These are phyloP conservation scores for Chloroceryle aenea DNA, from an alignment of 2,113 vertebrate species.

Conservation along the genomic window DNA sequence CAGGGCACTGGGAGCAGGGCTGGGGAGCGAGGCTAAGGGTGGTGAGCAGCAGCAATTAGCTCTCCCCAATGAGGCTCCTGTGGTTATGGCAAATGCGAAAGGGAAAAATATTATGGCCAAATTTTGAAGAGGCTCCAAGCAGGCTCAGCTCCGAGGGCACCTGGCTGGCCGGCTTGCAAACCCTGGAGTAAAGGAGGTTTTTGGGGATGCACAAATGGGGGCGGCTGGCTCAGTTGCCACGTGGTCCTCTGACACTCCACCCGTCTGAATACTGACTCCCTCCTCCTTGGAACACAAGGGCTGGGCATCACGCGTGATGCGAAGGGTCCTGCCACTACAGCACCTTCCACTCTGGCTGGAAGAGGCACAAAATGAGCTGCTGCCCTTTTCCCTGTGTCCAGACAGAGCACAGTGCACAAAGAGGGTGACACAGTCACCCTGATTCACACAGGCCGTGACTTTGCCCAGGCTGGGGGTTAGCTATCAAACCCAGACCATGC, in stretches of 20 bases:
- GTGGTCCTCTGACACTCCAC: no score
- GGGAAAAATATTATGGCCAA: background rate
- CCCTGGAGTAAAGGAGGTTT: no score
- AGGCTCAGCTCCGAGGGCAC: background rate
- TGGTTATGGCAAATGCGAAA: background rate
- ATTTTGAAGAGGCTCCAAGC: accelerated
- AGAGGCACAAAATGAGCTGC: background rate
- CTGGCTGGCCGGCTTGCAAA: background rate
- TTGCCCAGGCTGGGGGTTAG: no score
- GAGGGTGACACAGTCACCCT: background rate
- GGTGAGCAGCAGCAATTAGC: accelerated
- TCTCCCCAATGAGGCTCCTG: background rate
- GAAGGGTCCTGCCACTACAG: accelerated
- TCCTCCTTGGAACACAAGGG: background rate
- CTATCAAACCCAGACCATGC: background rate
- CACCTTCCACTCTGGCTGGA: background rate
- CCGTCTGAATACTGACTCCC: background rate
- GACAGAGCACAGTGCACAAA: background rate
- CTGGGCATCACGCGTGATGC: accelerated
- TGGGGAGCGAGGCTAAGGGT: accelerated
- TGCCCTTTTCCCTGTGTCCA: accelerated
- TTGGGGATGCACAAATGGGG: background rate
- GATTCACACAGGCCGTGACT: accelerated
- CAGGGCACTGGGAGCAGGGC: background rate
- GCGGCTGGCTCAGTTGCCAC: accelerated